These are phyloP conservation scores for Chloroceryle inda DNA, from an alignment of 2,797 vertebrate genomes.

Conservation along the genomic window DNA sequence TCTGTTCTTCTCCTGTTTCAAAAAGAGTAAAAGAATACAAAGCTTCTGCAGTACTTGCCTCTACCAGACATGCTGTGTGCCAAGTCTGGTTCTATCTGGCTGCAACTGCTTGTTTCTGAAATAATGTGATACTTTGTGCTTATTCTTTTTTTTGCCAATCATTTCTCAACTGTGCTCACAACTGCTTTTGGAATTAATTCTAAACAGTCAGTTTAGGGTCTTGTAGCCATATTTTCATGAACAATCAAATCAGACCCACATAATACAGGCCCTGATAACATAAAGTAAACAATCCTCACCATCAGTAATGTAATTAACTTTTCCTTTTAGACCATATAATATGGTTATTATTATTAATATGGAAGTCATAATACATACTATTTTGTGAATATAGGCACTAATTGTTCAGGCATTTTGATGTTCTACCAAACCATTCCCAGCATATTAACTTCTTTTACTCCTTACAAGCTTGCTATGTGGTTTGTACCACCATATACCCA, in stretches of 20 bases:
- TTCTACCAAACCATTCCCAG: background rate
- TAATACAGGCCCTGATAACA: background rate
- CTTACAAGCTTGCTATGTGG: background rate
- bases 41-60: background rate
- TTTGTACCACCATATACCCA: background rate
- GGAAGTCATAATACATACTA: background rate
- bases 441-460: background rate
- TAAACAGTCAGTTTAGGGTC: background rate
- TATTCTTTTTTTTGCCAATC: background rate
- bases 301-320: background rate
- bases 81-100: background rate
- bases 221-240: background rate
- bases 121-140: background rate
- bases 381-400: background rate
- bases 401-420: background rate
- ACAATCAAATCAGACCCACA: background rate
- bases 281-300: background rate
- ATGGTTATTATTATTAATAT: background rate
- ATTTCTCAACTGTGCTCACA: background rate
- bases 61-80: background rate
- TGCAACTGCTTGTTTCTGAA: background rate
- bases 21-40: background rate
- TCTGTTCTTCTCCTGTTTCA: background rate
- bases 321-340: background rate
- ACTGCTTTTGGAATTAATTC: background rate